Conservation (phyloP, 2,797 vertebrate genomes). For the Pantherophis vulpinus region DNA sequence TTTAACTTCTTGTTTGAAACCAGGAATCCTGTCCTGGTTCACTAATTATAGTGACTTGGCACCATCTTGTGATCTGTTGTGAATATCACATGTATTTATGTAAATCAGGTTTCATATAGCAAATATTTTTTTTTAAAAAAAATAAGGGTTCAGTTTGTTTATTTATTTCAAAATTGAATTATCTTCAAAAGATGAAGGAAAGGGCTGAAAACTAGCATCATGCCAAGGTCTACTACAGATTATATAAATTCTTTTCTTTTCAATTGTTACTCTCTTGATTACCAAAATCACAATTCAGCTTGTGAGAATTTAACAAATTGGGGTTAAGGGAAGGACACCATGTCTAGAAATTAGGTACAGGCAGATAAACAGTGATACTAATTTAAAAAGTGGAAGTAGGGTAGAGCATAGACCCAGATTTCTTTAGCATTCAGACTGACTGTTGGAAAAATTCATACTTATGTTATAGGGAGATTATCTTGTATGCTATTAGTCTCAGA, state of each 20-base stretch:
- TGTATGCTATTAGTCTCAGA: not conserved
- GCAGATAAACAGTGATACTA: not conserved
- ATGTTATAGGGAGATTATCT: not conserved
- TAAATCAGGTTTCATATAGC: not conserved
- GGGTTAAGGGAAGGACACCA: not conserved
- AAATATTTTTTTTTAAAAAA: not conserved
- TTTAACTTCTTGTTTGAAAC: not conserved
- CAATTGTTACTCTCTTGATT: not conserved
- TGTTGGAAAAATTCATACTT: not conserved
- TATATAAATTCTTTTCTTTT: not conserved
- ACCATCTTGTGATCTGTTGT: not conserved
- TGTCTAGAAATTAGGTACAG: not conserved
- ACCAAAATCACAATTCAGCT: not conserved
- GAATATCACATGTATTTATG: not conserved
- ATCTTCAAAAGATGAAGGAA: not conserved
- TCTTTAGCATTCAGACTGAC: not conserved
- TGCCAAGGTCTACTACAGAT: not conserved
- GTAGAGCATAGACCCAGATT: not conserved
- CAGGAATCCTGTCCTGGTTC: not conserved
- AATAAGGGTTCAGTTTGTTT: not conserved
- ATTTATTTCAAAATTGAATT: not conserved
- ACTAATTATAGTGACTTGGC: not conserved
- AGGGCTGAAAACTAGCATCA: not conserved
- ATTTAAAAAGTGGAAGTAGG: not conserved
- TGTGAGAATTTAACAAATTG: not conserved